Evolutionary conservation across 1,140 invertebrate species (phyloP).

Genomic region (Arion vulgaris): DNA sequence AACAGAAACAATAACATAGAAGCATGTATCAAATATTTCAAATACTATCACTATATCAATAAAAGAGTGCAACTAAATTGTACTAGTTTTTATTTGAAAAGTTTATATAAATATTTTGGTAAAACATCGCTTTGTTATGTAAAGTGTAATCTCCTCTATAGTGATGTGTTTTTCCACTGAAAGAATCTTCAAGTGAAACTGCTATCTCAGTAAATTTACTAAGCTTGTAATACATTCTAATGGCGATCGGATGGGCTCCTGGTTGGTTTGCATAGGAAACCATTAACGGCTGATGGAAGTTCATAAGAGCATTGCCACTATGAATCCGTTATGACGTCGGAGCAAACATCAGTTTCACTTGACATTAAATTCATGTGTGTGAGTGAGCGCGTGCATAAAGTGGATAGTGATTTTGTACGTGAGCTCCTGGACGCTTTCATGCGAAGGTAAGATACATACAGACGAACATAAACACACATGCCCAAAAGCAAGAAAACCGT

Average conservation of each 20-base stretch:
- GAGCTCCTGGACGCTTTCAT: background rate
- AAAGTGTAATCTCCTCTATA: too few relatives aligned
- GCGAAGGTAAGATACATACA: background rate
- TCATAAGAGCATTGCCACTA: background rate
- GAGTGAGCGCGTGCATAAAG: background rate
- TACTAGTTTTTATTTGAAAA: too few relatives aligned
- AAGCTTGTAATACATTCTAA: background rate
- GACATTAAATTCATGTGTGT: background rate
- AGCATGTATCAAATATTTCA: too few relatives aligned
- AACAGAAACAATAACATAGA: too few relatives aligned
- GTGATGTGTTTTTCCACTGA: too few relatives aligned
- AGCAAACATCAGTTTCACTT: conserved; percentile 4
- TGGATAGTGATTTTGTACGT: conserved; percentile 1
- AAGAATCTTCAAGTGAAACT: too few relatives aligned
- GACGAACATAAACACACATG: background rate
- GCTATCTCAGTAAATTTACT: background rate
- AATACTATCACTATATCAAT: too few relatives aligned
- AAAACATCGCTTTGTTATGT: too few relatives aligned
- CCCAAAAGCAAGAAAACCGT: background rate
- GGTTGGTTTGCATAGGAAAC: background rate
- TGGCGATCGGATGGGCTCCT: background rate
- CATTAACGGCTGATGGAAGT: conserved; percentile 18
- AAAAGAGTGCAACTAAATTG: too few relatives aligned
- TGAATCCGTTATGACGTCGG: background rate
- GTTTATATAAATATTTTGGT: too few relatives aligned